phyloP scores from a whole-genome alignment of 2,888 invertebrate species.

The Morinoia aosen region DNA sequence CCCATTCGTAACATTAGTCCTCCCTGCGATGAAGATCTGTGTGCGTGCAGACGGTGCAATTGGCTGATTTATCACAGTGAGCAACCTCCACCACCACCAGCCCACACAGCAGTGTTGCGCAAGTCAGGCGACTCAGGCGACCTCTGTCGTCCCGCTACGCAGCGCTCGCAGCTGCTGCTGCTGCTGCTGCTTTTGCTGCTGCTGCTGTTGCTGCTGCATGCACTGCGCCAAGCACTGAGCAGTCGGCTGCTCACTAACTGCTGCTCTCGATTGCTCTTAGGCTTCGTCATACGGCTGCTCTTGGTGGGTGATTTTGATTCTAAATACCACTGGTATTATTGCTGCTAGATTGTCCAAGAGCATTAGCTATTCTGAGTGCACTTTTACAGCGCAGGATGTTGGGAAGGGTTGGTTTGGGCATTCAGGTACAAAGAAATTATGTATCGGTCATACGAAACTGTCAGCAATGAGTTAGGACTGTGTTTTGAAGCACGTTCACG shows the following conservation, averaged over 20 bases:
- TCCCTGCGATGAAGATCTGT: background rate
- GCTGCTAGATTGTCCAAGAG: background rate
- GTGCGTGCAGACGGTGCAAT: background rate
- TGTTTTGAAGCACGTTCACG: background rate
- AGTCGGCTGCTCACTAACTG: background rate
- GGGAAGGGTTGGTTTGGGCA: background rate
- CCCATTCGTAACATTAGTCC: background rate
- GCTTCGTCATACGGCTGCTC: background rate
- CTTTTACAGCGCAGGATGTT: background rate
- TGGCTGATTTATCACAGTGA: background rate
- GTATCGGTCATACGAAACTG: background rate
- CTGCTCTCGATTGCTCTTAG: background rate
- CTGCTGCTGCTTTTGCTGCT: background rate
- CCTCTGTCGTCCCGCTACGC: constrained; percentile 1
- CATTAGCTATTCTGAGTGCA: background rate
- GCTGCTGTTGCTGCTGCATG: background rate
- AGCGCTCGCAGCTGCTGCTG: background rate
- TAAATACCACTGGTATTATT: background rate
- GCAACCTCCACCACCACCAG: background rate
- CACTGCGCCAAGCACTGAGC: background rate
- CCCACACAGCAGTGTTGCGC: background rate
- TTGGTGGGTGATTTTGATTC: background rate
- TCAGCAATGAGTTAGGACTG: background rate
- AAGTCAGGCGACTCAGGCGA: background rate
- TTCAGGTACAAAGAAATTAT: background rate